These are phyloP conservation scores for Mercenaria mercenaria DNA, from an alignment of 1,140 invertebrate genomes.

Conservation along the genomic window DNA sequence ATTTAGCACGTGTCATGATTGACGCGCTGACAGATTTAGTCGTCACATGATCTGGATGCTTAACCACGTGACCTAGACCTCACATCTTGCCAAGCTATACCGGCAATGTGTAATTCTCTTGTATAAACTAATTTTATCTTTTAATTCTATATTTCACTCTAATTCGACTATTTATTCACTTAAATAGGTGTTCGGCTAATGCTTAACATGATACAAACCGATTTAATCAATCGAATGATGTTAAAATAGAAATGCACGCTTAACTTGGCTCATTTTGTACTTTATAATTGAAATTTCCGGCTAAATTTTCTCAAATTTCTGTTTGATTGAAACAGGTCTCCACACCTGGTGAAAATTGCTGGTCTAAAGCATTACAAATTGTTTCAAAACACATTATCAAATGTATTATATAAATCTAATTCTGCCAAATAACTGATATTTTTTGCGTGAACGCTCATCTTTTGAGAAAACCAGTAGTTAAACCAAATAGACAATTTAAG, in stretches of 20 bases:
- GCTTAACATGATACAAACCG: background rate
- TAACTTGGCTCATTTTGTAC: constrained; percentile 25
- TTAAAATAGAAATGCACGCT: constrained; percentile 24
- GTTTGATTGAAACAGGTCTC: constrained; percentile 1
- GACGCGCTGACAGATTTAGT: constrained; percentile 35
- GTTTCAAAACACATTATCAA: constrained; percentile 27
- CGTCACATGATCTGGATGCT: constrained; percentile 42
- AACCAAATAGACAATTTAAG: constrained; percentile 24
- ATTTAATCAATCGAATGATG: constrained; percentile 22
- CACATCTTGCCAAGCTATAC: background rate
- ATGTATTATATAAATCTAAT: constrained; percentile 45
- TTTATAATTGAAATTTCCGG: constrained; percentile 23
- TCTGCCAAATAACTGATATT: constrained; percentile 31
- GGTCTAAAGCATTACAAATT: constrained; percentile 31
- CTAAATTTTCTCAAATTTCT: constrained; percentile 30
- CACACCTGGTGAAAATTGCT: constrained; percentile 37
- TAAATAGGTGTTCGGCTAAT: constrained; percentile 2
- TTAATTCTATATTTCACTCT: constrained; percentile 36
- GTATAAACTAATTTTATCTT: constrained; percentile 50
- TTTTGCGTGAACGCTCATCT: constrained; percentile 1
- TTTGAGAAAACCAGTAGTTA: background rate
- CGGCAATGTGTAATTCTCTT: constrained; percentile 19
- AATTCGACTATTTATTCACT: constrained; percentile 46
- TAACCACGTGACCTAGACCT: constrained; percentile 26
- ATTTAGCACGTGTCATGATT: constrained; percentile 47